Conservation (phyloP, 2,888 invertebrate species). For the Eugnorisma glareosa region DNA sequence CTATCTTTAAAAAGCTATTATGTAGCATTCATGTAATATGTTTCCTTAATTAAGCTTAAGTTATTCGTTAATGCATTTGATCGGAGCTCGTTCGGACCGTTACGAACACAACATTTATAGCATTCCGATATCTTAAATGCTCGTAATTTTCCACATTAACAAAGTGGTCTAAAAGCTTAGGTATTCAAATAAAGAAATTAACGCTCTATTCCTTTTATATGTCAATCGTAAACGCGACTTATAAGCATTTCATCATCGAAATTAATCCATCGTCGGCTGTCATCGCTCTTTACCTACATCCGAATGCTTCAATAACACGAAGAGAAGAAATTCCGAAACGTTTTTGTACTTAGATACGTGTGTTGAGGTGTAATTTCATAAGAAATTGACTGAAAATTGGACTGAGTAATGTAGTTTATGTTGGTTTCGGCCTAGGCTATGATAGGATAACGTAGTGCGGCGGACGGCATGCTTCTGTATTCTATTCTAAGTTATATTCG, state of each 20-base stretch:
- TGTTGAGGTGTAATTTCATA: slow-evolving; percentile 86
- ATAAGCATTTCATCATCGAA: slow-evolving; percentile 56
- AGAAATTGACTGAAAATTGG: slow-evolving; percentile 90
- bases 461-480: slow-evolving; percentile 87
- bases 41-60: slow-evolving; percentile 79
- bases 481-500: slow-evolving; percentile 76
- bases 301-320: slow-evolving; percentile 70
- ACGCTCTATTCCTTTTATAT: slow-evolving; percentile 67
- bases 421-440: slow-evolving; percentile 88
- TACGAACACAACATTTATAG: slow-evolving; percentile 74
- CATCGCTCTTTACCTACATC: slow-evolving; percentile 61
- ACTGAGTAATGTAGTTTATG: slow-evolving; percentile 89
- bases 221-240: slow-evolving; percentile 50
- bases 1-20: slow-evolving; percentile 70
- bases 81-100: slow-evolving; percentile 70
- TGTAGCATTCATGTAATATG: slow-evolving; percentile 70
- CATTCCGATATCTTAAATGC: slow-evolving; percentile 73
- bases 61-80: slow-evolving; percentile 79
- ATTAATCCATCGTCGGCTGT: slow-evolving; percentile 59
- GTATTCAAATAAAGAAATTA: slow-evolving; percentile 78
- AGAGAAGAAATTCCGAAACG: slow-evolving; percentile 77
- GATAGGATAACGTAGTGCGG: slow-evolving; percentile 86
- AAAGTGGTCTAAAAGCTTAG: slow-evolving; percentile 71
- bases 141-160: slow-evolving; percentile 75
- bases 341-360: slow-evolving; percentile 87